These are phyloP conservation scores for Bucorvus abyssinicus DNA, from an alignment of 2,797 vertebrate genomes.

Conservation along the genomic window DNA sequence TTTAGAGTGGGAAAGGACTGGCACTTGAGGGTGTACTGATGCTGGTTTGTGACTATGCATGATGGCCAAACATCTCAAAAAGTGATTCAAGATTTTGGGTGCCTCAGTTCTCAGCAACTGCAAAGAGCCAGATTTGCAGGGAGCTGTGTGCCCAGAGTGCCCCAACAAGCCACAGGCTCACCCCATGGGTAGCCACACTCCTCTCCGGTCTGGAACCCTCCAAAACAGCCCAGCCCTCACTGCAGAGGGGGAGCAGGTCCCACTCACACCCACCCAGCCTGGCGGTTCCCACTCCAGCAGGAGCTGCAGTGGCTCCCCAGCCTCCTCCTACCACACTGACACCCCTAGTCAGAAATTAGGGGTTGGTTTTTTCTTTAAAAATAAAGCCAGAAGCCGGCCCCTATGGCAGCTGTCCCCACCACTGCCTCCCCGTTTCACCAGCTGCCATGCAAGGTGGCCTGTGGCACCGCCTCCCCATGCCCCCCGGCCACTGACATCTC, in stretches of 20 bases:
- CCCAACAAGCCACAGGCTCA: fast-evolving
- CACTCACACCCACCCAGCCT: neutral
- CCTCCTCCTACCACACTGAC: neutral
- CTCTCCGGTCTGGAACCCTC: neutral
- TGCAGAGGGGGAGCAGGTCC: fast-evolving
- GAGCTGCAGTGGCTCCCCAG: fast-evolving
- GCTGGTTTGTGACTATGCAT: neutral
- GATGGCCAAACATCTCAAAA: neutral
- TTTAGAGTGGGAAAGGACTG: neutral
- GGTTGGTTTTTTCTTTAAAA: neutral
- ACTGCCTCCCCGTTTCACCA: neutral
- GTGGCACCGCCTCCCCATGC: fast-evolving
- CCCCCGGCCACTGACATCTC: fast-evolving
- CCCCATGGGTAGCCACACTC: fast-evolving
- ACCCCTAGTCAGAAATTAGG: neutral
- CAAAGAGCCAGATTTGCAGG: neutral
- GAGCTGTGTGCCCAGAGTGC: neutral
- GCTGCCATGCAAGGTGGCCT: neutral
- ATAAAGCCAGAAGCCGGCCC: neutral
- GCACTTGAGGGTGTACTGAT: neutral
- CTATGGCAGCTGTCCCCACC: neutral
- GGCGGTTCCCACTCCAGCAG: fast-evolving
- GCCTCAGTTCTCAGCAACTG: neutral
- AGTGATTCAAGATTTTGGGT: neutral
- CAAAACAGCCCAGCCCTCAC: fast-evolving